Evolutionary conservation across 2,113 vertebrate genomes (phyloP).

Genomic region (Anhinga anhinga): DNA sequence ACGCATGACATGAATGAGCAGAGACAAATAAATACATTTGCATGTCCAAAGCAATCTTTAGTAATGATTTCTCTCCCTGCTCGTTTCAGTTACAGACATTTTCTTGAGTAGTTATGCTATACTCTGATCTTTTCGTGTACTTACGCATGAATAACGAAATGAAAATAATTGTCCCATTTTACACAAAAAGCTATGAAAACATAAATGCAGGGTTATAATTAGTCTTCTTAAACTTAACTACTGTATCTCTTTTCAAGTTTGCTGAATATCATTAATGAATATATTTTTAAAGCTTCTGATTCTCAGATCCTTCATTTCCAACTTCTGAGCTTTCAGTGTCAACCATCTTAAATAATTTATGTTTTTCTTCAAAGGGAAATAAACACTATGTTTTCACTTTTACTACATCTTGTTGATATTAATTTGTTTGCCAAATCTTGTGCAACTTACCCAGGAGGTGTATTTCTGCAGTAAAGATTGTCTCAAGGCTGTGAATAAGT

Average conservation of each 20-base stretch:
- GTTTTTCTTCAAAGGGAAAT: neutral
- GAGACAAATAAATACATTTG: neutral
- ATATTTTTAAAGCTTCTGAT: neutral
- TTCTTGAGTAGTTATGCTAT: neutral
- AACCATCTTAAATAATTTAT: neutral
- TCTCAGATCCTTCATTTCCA: neutral
- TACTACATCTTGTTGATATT: neutral
- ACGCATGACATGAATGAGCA: neutral
- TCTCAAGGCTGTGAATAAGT: slow-evolving; percentile 88
- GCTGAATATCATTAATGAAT: neutral
- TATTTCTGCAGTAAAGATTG: slow-evolving; percentile 86
- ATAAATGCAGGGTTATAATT: neutral
- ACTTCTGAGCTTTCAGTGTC: neutral
- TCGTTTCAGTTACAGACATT: neutral
- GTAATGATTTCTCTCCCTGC: neutral
- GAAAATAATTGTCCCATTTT: neutral
- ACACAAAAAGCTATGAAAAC: neutral
- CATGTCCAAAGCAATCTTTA: neutral
- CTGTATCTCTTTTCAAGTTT: neutral
- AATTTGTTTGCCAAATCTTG: neutral
- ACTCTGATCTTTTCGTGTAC: neutral
- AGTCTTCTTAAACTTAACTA: neutral
- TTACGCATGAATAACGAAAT: neutral
- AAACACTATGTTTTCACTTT: neutral
- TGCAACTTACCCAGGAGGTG: slow-evolving; percentile 86